These are phyloP conservation scores for Geotrupes spiniger DNA, from an alignment of 2,888 invertebrate genomes.

Conservation along the genomic window DNA sequence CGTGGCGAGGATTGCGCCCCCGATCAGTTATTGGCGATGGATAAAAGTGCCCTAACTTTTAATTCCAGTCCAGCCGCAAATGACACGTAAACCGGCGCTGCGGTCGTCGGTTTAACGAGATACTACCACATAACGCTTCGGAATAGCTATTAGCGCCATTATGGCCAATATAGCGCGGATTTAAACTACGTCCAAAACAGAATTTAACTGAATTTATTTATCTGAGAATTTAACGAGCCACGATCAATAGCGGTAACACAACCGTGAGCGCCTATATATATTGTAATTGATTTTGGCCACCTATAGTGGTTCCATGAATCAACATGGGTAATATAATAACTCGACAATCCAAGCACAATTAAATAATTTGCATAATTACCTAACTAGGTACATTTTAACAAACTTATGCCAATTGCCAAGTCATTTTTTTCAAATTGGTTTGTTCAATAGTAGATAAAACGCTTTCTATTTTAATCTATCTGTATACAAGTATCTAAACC, in stretches of 20 bases:
- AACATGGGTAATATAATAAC: too few species aligned
- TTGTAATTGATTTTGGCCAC: conserved; percentile 19
- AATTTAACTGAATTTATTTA: conserved; percentile 22
- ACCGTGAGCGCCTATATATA: conserved; percentile 11
- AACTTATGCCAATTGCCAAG: too few species aligned
- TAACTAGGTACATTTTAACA: too few species aligned
- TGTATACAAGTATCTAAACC: too few species aligned
- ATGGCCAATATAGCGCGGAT: conserved; percentile 42
- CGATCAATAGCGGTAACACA: conserved; percentile 16
- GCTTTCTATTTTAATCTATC: too few species aligned
- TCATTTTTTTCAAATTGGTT: too few species aligned
- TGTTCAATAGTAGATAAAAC: too few species aligned
- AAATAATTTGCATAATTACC: too few species aligned
- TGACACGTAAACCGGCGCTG: conserved; percentile 48
- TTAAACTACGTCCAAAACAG: conserved; percentile 26
- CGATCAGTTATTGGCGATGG: conserved; percentile 35
- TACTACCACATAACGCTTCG: conserved; percentile 48
- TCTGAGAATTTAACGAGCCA: conserved; percentile 19
- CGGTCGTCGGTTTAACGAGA: conserved; percentile 49
- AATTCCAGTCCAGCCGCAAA: conserved; percentile 48
- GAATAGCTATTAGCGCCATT: conserved; percentile 49
- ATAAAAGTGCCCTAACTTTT: conserved; percentile 48
- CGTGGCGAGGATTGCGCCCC: conserved; percentile 29
- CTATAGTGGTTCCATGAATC: conserved; percentile 5
- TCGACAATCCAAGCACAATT: too few species aligned